phyloP scores from a whole-genome alignment of 2,888 invertebrate species.

The Aporophyla lueneburgensis region DNA sequence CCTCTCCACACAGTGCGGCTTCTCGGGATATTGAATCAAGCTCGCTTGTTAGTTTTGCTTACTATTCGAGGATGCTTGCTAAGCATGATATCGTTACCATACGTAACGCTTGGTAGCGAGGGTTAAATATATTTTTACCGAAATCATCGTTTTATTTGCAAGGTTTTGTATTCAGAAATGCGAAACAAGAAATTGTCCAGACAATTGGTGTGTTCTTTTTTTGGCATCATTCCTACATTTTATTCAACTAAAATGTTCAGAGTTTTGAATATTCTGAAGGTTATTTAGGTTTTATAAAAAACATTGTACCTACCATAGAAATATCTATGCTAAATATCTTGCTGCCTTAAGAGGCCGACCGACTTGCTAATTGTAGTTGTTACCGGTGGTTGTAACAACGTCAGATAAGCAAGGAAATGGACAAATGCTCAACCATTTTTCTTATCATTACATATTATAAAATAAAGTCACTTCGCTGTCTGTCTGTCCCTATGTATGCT shows the following conservation, averaged over 20 bases:
- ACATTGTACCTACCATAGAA: too few relatives aligned
- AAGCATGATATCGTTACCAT: slow-evolving; percentile 31
- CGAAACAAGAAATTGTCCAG: not conserved
- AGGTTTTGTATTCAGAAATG: slow-evolving; percentile 3
- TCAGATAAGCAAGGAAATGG: slow-evolving; percentile 30
- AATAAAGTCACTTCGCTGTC: too few relatives aligned
- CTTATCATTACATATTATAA: too few relatives aligned
- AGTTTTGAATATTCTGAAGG: not conserved
- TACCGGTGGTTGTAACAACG: slow-evolving; percentile 4
- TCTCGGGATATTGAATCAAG: slow-evolving; percentile 60
- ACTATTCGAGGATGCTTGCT: slow-evolving; percentile 47
- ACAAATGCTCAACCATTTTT: slow-evolving; percentile 26
- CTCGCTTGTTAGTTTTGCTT: slow-evolving; percentile 63
- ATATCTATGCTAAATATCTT: not conserved
- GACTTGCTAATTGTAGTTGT: slow-evolving; percentile 25
- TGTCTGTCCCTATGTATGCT: too few relatives aligned
- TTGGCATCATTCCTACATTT: not conserved
- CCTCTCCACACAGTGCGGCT: slow-evolving; percentile 48
- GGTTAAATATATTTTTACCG: slow-evolving; percentile 29
- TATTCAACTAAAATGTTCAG: not conserved
- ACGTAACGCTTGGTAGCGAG: not conserved
- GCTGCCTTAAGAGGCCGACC: not conserved
- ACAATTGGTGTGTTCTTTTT: not conserved
- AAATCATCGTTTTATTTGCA: slow-evolving; percentile 36
- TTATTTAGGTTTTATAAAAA: not conserved